Conservation (phyloP, 2,113 vertebrate species). For the Anser cygnoides region DNA sequence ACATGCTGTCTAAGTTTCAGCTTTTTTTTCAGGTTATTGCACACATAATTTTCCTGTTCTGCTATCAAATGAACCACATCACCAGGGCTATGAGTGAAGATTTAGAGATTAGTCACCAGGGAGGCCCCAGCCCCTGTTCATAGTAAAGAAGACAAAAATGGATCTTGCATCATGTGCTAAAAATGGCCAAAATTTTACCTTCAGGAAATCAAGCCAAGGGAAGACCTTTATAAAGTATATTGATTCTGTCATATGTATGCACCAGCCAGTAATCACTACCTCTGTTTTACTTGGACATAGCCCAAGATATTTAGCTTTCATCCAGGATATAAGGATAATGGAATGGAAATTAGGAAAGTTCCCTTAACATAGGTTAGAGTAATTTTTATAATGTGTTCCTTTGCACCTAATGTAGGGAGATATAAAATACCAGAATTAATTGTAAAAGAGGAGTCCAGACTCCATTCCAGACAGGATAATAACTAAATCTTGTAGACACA, state of each 20-base stretch:
- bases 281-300: not conserved
- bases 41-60: accelerated
- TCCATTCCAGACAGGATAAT: slow-evolving; percentile 36
- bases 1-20: not conserved
- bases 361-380: not conserved
- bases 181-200: not conserved
- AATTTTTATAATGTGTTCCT: slow-evolving; percentile 29
- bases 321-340: not conserved
- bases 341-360: slow-evolving; percentile 39
- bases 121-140: not conserved
- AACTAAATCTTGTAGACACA: slow-evolving; percentile 26
- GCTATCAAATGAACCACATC: not conserved
- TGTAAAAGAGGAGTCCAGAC: not conserved
- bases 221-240: not conserved
- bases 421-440: slow-evolving; percentile 35
- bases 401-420: not conserved
- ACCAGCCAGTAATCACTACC: slow-evolving; percentile 5
- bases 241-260: not conserved
- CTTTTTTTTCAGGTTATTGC: not conserved
- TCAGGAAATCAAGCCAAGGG: slow-evolving; percentile 5
- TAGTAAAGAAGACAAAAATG: not conserved
- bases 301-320: slow-evolving; percentile 2
- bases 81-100: not conserved
- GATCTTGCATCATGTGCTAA: slow-evolving; percentile 1
- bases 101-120: not conserved